Evolutionary conservation across 2,797 vertebrate species (phyloP), one percentile per base, ranked within the genome.

Genomic region (Erethizon dorsatum): DNA sequence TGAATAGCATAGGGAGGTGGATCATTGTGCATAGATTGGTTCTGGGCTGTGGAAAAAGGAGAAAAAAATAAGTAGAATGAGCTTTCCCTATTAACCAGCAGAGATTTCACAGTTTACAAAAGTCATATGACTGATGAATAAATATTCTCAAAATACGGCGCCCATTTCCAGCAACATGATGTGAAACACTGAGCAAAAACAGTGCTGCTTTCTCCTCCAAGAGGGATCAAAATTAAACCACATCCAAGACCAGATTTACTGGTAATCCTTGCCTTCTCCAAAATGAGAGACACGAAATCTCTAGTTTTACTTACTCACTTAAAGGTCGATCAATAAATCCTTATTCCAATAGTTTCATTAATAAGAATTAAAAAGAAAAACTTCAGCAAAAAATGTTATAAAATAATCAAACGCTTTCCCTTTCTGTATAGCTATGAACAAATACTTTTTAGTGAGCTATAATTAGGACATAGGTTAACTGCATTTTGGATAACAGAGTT

Each of bases 151-250:
- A 83, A 97, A 95, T 90, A 80, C 28, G 65, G 47, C 88, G 90
- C 96, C 97, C 97, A 83, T 95, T 97, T 97, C 96, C 93, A 93
- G 96, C 83, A 50, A 71, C 75, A 56, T 61, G 83, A 94, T 80
- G 86, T 89, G 90, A 97, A 97, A 22, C 41, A 0, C 0, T 0
- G 33, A 18, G 90, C 96, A 86, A 96, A 96, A n/a, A 5, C 17
- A 3, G 20, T 63, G 37, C 90, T 94, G 26, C 96, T 97, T 31
- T 90, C 41, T 93, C 85, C 97, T 88, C 89, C 80, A 26, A 33
- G 26, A 47, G 47, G 59, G 63, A 86, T 63, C 61, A 88, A 95
- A 97, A 94, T 90, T 80, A 92, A 95, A 87, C 54, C 90, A n/a
- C 52, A 52, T 84, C 59, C 78, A 78, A 24, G 65, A 12, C 47